phyloP scores from a whole-genome alignment of 2,113 vertebrate species.

The Urocolius indicus region DNA sequence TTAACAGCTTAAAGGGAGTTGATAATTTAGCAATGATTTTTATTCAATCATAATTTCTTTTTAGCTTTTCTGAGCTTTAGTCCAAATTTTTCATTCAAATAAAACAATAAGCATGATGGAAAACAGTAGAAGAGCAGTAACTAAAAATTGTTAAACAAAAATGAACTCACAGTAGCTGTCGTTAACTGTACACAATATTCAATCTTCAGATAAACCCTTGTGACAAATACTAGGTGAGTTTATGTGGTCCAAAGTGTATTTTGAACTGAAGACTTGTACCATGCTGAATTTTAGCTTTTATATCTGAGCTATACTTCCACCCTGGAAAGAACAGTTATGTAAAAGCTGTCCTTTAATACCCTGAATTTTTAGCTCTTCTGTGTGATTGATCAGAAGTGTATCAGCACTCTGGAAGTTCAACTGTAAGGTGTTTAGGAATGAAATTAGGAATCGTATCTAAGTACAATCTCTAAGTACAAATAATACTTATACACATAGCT shows the following conservation, averaged over 20 bases:
- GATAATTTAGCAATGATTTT: not conserved
- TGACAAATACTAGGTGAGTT: not conserved
- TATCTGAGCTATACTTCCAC: not conserved
- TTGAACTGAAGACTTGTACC: not conserved
- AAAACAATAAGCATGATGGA: not conserved
- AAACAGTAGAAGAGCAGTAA: not conserved
- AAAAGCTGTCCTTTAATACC: not conserved
- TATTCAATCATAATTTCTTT: not conserved
- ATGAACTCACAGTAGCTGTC: not conserved
- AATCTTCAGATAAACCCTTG: not conserved
- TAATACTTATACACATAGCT: not conserved
- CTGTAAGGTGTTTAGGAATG: not conserved
- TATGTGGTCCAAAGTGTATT: not conserved
- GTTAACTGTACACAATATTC: not conserved
- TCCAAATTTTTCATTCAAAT: not conserved
- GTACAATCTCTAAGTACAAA: not conserved
- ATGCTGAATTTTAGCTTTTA: not conserved
- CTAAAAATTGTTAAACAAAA: not conserved
- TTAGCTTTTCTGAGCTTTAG: not conserved
- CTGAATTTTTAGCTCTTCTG: not conserved
- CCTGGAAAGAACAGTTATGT: not conserved
- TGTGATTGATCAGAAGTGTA: not conserved
- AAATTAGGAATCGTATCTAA: not conserved
- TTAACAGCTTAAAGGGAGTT: not conserved
- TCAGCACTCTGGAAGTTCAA: not conserved